A percentile compares a stretch with the other conserved stretches of the same genome.
These are phyloP conservation scores for Amiota communis DNA, from an alignment of 2,888 invertebrate species.

Conservation along the genomic window DNA sequence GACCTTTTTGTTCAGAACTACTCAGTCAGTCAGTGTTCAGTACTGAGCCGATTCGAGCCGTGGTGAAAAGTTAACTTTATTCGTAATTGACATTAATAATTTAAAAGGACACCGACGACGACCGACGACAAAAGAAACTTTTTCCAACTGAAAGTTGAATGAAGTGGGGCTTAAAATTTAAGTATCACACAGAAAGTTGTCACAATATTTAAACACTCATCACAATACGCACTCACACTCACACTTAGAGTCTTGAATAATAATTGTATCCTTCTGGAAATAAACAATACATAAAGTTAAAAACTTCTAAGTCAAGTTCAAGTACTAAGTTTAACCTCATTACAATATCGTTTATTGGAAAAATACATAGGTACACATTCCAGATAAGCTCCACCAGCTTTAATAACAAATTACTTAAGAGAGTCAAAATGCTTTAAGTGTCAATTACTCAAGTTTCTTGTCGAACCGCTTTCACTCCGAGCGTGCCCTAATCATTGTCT, in stretches of 20 bases:
- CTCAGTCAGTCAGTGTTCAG: neutral
- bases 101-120: constrained; percentile 61
- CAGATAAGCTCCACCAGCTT: neutral
- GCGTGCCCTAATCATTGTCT: neutral
- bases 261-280: too few relatives aligned
- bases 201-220: too few relatives aligned
- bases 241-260: too few relatives aligned
- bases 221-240: too few relatives aligned
- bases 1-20: constrained; percentile 16
- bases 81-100: constrained; percentile 70
- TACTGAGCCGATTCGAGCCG: neutral
- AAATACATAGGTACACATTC: neutral
- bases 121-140: neutral
- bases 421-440: constrained; percentile 27
- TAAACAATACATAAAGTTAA: neutral
- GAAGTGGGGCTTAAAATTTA: constrained; percentile 11
- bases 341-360: too few relatives aligned
- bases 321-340: constrained; percentile 7
- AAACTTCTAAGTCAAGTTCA: constrained; percentile 1
- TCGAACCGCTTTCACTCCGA: constrained; percentile 14
- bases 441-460: constrained; percentile 34
- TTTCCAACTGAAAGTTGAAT: constrained; percentile 10
- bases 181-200: constrained; percentile 5
- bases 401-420: constrained; percentile 31
- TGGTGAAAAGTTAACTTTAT: constrained; percentile 59